Conservation (phyloP, 1,140 invertebrate genomes). For the Diachasmimorpha longicaudata region DNA sequence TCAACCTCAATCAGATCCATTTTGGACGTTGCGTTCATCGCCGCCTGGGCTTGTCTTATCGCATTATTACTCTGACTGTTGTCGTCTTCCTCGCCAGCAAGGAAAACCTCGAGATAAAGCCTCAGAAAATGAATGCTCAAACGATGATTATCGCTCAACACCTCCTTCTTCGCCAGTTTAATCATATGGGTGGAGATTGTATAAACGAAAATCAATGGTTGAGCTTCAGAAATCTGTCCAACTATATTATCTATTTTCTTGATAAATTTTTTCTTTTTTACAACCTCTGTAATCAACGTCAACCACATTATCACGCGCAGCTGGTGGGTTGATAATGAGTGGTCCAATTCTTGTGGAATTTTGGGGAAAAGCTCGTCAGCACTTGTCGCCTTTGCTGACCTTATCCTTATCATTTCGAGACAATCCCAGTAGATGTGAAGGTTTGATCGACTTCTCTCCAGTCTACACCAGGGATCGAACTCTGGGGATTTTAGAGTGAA, state of each 20-base stretch:
- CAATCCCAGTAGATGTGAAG: constrained; percentile 50
- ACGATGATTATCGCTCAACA: constrained; percentile 34
- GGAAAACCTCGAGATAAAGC: constrained; percentile 49
- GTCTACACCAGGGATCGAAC: constrained; percentile 40
- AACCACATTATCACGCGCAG: constrained; percentile 51
- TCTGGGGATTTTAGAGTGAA: constrained; percentile 39
- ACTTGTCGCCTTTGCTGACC: constrained; percentile 36
- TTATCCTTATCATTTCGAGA: constrained; percentile 51
- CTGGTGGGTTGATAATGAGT: constrained; percentile 35
- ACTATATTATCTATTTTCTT: constrained; percentile 30
- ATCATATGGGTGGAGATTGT: constrained; percentile 41
- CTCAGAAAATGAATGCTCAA: constrained; percentile 43
- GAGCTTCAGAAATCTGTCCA: constrained; percentile 47
- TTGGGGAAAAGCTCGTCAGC: constrained; percentile 25
- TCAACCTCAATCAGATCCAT: constrained; percentile 36
- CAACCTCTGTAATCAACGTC: constrained; percentile 45
- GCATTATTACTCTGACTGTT: not conserved
- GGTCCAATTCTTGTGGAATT: constrained; percentile 38
- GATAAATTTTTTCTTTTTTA: constrained; percentile 41
- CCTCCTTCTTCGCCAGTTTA: constrained; percentile 26
- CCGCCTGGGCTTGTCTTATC: constrained; percentile 25
- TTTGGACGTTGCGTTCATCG: constrained; percentile 30
- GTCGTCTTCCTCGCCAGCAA: constrained; percentile 39
- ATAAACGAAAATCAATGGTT: constrained; percentile 48
- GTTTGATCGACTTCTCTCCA: constrained; percentile 36